Percentiles rank a stretch among this genome's conserved stretches.
These are phyloP conservation scores for Zaprionus davidi DNA, from an alignment of 1,140 invertebrate species.

Conservation along the genomic window DNA sequence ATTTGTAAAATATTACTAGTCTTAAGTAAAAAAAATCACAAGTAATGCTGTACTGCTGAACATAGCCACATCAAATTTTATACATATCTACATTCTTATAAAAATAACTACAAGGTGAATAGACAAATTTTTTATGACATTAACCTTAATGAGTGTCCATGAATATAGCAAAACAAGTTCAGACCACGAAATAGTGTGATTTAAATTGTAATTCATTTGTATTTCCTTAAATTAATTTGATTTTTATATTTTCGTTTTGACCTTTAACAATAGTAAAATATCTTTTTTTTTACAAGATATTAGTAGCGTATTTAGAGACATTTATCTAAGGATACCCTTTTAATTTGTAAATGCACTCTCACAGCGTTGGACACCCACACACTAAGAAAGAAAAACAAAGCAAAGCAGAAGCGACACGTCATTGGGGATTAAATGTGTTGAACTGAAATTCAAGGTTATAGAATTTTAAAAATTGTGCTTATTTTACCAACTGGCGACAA, in stretches of 20 bases:
- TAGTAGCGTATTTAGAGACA: not conserved
- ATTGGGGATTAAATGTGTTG: not conserved
- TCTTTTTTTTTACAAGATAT: not conserved
- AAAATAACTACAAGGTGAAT: constrained; percentile 58
- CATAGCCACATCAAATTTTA: not conserved
- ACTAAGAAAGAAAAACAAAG: not conserved
- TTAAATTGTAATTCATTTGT: not conserved
- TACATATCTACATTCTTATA: constrained; percentile 36
- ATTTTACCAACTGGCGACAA: not conserved
- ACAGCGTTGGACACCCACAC: not conserved
- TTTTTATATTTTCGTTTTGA: not conserved
- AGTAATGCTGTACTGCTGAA: constrained; percentile 3
- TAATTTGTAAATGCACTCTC: not conserved
- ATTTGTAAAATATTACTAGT: not conserved
- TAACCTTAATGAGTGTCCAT: constrained; percentile 71
- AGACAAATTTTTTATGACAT: constrained; percentile 66
- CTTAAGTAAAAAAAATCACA: not conserved
- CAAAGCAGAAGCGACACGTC: not conserved
- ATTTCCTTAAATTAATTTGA: not conserved
- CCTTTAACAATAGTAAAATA: not conserved
- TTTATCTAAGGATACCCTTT: not conserved
- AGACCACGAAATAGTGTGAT: constrained; percentile 1
- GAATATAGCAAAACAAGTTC: constrained; percentile 47
- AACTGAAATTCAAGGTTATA: constrained; percentile 6
- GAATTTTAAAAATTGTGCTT: not conserved